A percentile compares a stretch with the other conserved stretches of the same genome.
Conservation (phyloP, 2,888 invertebrate genomes). For the Anoplius nigerrimus region DNA sequence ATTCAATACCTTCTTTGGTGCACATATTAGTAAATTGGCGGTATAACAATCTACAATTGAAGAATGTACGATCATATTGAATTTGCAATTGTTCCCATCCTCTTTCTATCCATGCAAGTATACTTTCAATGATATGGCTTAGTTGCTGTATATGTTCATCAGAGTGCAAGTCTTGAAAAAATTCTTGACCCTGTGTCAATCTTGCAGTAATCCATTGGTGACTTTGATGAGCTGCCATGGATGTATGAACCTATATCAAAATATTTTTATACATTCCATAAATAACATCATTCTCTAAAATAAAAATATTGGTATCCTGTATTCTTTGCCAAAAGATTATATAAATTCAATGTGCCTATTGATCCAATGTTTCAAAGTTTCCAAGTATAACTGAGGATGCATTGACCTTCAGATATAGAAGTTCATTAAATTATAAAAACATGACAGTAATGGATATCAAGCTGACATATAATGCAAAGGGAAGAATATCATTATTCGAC, state of each 20-base stretch:
- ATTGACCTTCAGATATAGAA: constrained; percentile 4
- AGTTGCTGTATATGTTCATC: constrained; percentile 58
- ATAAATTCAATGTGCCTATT: too few species aligned
- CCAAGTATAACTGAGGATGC: not conserved
- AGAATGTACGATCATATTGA: constrained; percentile 58
- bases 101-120: constrained; percentile 55
- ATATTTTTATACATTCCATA: constrained; percentile 8
- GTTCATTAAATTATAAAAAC: not conserved
- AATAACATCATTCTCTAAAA: too few species aligned
- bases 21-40: constrained; percentile 55
- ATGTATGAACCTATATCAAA: constrained; percentile 61
- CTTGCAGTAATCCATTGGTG: constrained; percentile 61
- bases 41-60: constrained; percentile 57
- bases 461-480: too few species aligned
- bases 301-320: too few species aligned
- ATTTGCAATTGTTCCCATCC: constrained; percentile 57
- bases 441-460: too few species aligned
- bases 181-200: constrained; percentile 51
- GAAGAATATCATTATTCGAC: too few species aligned
- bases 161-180: constrained; percentile 54
- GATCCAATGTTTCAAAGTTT: too few species aligned
- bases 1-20: constrained; percentile 59
- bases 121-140: constrained; percentile 50
- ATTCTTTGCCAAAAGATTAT: too few species aligned
- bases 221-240: constrained; percentile 60